Evolutionary conservation across 2,888 invertebrate genomes (phyloP).

Genomic region (Athalia circularis): DNA sequence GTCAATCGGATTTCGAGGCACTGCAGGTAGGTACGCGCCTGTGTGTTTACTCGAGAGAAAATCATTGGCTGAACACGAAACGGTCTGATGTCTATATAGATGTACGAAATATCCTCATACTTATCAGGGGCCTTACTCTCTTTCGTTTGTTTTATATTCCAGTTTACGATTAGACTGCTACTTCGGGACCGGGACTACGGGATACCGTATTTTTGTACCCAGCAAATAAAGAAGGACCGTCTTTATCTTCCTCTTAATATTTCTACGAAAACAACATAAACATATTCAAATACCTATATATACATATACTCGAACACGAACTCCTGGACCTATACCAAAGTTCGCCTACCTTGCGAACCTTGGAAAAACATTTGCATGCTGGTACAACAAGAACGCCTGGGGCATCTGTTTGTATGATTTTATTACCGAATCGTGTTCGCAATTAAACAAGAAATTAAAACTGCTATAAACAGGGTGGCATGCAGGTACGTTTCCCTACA

Average conservation of each 20-base stretch:
- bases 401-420: conserved; percentile 28
- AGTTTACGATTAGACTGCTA: neutral
- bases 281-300: conserved; percentile 11
- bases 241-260: neutral
- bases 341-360: neutral
- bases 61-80: neutral
- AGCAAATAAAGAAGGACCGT: conserved; percentile 5
- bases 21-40: neutral
- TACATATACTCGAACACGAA: no score
- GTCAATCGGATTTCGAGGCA: neutral
- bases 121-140: neutral
- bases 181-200: neutral
- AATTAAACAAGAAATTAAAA: conserved; percentile 14
- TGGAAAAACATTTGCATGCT: conserved; percentile 3
- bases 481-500: neutral
- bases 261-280: neutral
- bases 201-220: neutral
- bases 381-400: conserved; percentile 11
- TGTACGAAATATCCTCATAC: neutral
- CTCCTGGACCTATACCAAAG: neutral
- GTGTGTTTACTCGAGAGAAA: neutral
- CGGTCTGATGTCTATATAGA: neutral
- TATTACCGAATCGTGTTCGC: conserved; percentile 17
- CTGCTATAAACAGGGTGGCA: neutral
- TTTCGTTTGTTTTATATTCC: conserved; percentile 4